phyloP scores from a whole-genome alignment of 2,888 invertebrate species.

The Ctenicera cuprea region DNA sequence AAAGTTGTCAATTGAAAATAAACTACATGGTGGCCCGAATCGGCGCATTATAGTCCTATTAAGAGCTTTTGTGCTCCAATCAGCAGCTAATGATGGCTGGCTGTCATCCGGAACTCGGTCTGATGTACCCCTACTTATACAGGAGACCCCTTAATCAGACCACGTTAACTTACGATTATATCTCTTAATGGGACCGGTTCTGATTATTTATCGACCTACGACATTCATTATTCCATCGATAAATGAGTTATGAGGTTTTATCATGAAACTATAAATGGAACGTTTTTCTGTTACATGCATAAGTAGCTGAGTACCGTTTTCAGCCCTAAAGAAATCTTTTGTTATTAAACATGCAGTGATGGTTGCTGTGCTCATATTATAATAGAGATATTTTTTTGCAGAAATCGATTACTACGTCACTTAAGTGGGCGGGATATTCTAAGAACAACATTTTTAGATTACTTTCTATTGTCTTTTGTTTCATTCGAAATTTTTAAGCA shows the following conservation, averaged over 20 bases:
- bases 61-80: slow-evolving; percentile 41
- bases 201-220: slow-evolving; percentile 21
- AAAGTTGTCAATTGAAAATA: slow-evolving; percentile 17
- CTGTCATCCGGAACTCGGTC: slow-evolving; percentile 26
- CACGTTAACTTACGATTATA: slow-evolving; percentile 29
- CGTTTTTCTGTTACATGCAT: neutral
- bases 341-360: too few species aligned
- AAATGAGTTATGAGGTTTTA: slow-evolving; percentile 30
- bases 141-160: slow-evolving; percentile 27
- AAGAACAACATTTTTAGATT: too few species aligned
- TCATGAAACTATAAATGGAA: neutral
- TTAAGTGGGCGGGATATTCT: too few species aligned
- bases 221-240: neutral
- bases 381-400: too few species aligned
- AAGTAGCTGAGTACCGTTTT: too few species aligned
- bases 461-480: too few species aligned
- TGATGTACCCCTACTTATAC: slow-evolving; percentile 24
- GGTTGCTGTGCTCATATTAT: too few species aligned
- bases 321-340: too few species aligned
- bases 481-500: too few species aligned
- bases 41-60: slow-evolving; percentile 22
- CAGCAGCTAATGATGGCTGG: slow-evolving; percentile 38
- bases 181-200: slow-evolving; percentile 40
- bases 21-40: slow-evolving; percentile 8
- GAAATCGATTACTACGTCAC: too few species aligned